Evolutionary conservation across 2,797 vertebrate species (phyloP).

Genomic region (Gallinago nigripennis): DNA sequence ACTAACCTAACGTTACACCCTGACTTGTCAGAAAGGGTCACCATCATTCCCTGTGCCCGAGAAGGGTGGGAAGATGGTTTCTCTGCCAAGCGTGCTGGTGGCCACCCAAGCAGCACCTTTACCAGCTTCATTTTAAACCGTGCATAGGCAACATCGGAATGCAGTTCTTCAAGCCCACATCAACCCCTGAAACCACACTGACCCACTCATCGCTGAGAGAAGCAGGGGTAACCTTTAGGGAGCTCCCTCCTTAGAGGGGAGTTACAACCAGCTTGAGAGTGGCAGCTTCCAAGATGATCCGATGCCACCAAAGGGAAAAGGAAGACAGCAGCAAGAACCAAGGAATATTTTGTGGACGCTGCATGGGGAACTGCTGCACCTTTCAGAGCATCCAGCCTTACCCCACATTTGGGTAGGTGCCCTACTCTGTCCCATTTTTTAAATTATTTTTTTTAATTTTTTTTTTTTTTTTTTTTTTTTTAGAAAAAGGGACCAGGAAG

Average conservation of each 20-base stretch:
- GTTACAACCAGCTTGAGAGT: not conserved
- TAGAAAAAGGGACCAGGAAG: not conserved
- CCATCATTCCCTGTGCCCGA: not conserved
- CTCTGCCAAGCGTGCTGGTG: not conserved
- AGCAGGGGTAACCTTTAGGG: not conserved
- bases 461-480: not conserved
- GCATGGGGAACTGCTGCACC: not conserved
- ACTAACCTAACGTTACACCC: rapidly evolving
- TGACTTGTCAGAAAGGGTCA: not conserved
- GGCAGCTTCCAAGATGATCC: rapidly evolving
- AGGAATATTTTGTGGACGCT: not conserved
- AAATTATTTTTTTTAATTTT: no score
- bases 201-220: rapidly evolving
- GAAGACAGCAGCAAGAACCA: not conserved
- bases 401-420: not conserved
- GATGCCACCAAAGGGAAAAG: not conserved
- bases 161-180: not conserved
- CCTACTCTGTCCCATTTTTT: not conserved
- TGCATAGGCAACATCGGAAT: not conserved
- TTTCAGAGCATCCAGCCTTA: not conserved
- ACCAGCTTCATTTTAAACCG: not conserved
- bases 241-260: rapidly evolving
- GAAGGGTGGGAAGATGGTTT: not conserved
- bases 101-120: not conserved
- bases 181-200: not conserved